Conservation (phyloP, 2,888 invertebrate genomes). For the Amorpha juglandis region DNA sequence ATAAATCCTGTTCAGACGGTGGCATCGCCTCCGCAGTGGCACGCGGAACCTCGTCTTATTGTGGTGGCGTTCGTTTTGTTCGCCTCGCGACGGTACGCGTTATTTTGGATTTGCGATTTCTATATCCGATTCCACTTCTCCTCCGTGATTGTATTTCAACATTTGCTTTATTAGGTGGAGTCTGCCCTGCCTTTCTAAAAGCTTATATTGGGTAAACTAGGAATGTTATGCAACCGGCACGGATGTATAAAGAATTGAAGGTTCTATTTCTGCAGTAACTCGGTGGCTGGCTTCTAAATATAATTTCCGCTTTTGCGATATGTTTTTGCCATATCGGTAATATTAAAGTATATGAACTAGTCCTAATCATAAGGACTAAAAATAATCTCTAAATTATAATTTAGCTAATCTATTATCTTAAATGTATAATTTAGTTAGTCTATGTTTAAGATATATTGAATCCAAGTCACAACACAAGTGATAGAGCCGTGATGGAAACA, state of each 20-base stretch:
- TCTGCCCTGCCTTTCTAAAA: slow-evolving; percentile 20
- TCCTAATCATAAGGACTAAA: background rate
- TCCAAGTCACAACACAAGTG: too few species aligned
- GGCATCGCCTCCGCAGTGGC: slow-evolving; percentile 59
- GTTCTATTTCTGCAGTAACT: background rate
- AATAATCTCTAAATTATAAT: background rate
- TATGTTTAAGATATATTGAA: too few species aligned
- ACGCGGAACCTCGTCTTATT: slow-evolving; percentile 81
- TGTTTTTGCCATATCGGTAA: background rate
- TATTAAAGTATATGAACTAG: background rate
- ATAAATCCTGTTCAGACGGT: slow-evolving; percentile 69
- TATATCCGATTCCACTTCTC: slow-evolving; percentile 44
- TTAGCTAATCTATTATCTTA: too few species aligned
- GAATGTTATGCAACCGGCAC: background rate
- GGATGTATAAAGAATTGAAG: background rate
- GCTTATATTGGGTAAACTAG: slow-evolving; percentile 11
- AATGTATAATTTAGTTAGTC: too few species aligned
- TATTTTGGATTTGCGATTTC: slow-evolving; percentile 73
- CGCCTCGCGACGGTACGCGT: slow-evolving; percentile 61
- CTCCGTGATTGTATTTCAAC: slow-evolving; percentile 34
- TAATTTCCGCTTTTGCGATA: background rate
- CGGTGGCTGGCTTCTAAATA: background rate
- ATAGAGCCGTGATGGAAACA: too few species aligned
- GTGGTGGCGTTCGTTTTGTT: slow-evolving; percentile 73
- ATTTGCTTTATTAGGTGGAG: slow-evolving; percentile 31